Percentiles rank a stretch among this genome's conserved stretches.
Evolutionary conservation across 1,140 invertebrate species (phyloP).

Genomic region (Drosophila navojoa): DNA sequence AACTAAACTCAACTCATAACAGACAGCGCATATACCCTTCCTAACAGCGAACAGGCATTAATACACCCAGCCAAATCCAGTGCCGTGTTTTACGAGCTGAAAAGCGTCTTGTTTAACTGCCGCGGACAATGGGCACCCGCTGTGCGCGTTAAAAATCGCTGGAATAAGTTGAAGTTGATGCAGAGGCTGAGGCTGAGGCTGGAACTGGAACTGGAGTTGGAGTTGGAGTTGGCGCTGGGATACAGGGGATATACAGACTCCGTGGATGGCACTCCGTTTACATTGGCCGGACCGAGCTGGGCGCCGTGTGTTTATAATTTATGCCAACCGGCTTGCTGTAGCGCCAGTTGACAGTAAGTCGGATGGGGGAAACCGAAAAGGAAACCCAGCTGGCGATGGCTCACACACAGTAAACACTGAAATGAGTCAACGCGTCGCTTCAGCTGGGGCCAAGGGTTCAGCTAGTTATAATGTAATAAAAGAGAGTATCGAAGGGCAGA

Average conservation of each 20-base stretch:
- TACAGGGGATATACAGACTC: conserved; percentile 18
- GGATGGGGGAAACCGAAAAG: conserved; percentile 10
- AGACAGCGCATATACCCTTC: background rate
- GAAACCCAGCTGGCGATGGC: conserved; percentile 62
- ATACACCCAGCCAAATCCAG: conserved; percentile 9
- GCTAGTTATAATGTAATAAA: conserved; percentile 12
- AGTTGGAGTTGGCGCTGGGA: conserved; percentile 14
- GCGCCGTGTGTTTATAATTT: conserved; percentile 68
- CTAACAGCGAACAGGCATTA: background rate
- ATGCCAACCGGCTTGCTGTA: conserved; percentile 57
- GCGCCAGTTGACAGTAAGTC: conserved; percentile 73
- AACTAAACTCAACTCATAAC: background rate
- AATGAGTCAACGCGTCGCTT: conserved; percentile 33
- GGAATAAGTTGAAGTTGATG: conserved; percentile 7
- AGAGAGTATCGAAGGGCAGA: background rate
- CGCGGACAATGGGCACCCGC: conserved; percentile 72
- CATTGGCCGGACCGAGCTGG: conserved; percentile 27
- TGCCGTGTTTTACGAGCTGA: conserved; percentile 77
- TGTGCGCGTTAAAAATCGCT: conserved; percentile 78
- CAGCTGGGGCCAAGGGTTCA: conserved; percentile 11
- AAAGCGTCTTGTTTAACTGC: conserved; percentile 81
- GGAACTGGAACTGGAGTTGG: conserved; percentile 40
- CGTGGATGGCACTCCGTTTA: conserved; percentile 37
- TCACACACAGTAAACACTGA: conserved; percentile 38
- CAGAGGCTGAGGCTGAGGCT: conserved; percentile 34